Base-by-base conservation (phyloP, 2,797 vertebrate genomes). In the Galagoides demidoff region DNA sequence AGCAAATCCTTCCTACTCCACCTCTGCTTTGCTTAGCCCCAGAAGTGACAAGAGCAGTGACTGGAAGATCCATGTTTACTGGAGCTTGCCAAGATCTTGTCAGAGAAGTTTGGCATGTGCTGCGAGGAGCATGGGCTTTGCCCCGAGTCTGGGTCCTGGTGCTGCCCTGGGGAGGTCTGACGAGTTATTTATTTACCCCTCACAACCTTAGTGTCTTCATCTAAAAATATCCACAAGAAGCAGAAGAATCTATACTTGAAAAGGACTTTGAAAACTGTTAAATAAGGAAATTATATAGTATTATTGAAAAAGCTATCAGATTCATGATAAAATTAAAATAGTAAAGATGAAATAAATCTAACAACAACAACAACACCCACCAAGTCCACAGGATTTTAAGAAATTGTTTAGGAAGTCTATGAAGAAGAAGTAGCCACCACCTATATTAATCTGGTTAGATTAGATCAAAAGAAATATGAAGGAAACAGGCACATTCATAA, bases 391-490 rank as follows among this genome's bases (percentile, higher is more conserved):
- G 7, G 39, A 59, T 43, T 87, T 95, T 20, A 3, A 71, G 85
- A 59, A 87, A 45, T 37, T 85, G 29, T 5, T 57, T 83, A 78
- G 31, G 64, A 19, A 66, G 31, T 77, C 29, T 37, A 43, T 57
- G n/a, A 83, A 55, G 71, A 89, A 83, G 22, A 71, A 71, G 49
- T 52, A 52, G 16, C 49, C 49, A 74, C 52, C 43, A 74, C 31
- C 16, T 74, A 11, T 34, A 29, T 39, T 27, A 52, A 49, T 45
- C 37, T 71, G 37, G 12, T 34, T 87, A 85, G 52, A 39, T 89
- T 84, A 76, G 84, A 87, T 45, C 70, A 84, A 91, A 74, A n/a
- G 85, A 78, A 85, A 90, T 70, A 12, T 59, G 16, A 92, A 86
- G 31, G 39, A 73, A 74, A 85, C 16, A 43, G 23, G 0, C 49